Conservation (phyloP, 2,797 vertebrate species). For the Muraenolepis orangiensis region DNA sequence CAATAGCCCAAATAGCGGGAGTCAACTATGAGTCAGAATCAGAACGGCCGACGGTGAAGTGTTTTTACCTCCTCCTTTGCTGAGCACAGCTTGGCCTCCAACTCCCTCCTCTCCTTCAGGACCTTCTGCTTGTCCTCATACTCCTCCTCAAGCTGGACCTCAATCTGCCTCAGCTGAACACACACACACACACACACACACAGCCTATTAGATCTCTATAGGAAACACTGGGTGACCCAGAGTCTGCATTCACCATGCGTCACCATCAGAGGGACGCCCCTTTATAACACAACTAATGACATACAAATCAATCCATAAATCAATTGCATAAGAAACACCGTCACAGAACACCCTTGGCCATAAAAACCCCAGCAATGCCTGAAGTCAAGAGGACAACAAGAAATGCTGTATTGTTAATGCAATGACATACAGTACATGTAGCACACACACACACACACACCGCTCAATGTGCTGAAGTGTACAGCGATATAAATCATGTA, state of each 20-base stretch:
- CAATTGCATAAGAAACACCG: neutral
- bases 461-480: neutral
- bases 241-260: neutral
- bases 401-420: neutral
- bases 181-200: slow-evolving; percentile 15
- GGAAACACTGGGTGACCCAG: neutral
- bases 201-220: neutral
- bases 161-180: slow-evolving; percentile 86
- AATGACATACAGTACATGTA: neutral
- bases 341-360: neutral
- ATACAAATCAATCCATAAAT: neutral
- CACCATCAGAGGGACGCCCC: neutral
- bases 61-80: slow-evolving; percentile 85
- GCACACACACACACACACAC: neutral
- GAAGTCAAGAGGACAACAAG: neutral
- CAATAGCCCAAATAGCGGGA: neutral
- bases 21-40: neutral
- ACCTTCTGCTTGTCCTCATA: slow-evolving; percentile 98
- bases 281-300: neutral
- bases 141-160: slow-evolving; percentile 93
- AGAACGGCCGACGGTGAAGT: neutral
- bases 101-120: slow-evolving; percentile 88
- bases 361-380: neutral
- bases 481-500: neutral
- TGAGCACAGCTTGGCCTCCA: slow-evolving; percentile 84